Conservation (phyloP, 53 echinoderm and acorn worm species). For the Holothuria leucospilota region DNA sequence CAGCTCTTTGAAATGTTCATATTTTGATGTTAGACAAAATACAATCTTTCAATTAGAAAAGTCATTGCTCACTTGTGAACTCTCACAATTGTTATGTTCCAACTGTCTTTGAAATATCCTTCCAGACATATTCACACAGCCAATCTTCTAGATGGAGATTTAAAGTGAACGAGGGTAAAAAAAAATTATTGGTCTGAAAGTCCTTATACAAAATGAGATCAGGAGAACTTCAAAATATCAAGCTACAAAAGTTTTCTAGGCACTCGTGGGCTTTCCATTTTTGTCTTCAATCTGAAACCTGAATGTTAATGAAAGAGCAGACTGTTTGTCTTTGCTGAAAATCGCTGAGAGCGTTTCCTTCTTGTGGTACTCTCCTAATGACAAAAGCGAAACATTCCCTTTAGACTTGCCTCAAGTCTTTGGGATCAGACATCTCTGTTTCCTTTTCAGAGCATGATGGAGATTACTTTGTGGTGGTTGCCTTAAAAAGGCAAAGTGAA, state of each 20-base stretch:
- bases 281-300: background rate
- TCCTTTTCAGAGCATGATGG: slow-evolving; percentile 10
- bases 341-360: slow-evolving; percentile 31
- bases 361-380: slow-evolving; percentile 6
- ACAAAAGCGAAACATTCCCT: background rate
- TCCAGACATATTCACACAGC: slow-evolving; percentile 5
- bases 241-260: background rate
- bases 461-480: too few relatives aligned
- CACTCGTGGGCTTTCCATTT: background rate
- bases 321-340: slow-evolving; percentile 19
- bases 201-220: too few relatives aligned
- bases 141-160: slow-evolving; percentile 33
- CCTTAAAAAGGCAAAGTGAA: too few relatives aligned
- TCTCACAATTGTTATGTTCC: too few relatives aligned
- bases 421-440: background rate
- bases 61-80: too few relatives aligned
- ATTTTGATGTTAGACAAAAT: too few relatives aligned
- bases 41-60: too few relatives aligned
- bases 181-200: too few relatives aligned
- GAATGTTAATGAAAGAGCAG: slow-evolving; percentile 20
- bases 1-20: too few relatives aligned
- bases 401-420: slow-evolving; percentile 36
- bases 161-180: background rate
- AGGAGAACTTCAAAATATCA: too few relatives aligned
- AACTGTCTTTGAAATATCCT: background rate